These are phyloP conservation scores for Epizoanthus illoricatus DNA, from an alignment of 92 coral and sea anemone genomes.

Conservation along the genomic window DNA sequence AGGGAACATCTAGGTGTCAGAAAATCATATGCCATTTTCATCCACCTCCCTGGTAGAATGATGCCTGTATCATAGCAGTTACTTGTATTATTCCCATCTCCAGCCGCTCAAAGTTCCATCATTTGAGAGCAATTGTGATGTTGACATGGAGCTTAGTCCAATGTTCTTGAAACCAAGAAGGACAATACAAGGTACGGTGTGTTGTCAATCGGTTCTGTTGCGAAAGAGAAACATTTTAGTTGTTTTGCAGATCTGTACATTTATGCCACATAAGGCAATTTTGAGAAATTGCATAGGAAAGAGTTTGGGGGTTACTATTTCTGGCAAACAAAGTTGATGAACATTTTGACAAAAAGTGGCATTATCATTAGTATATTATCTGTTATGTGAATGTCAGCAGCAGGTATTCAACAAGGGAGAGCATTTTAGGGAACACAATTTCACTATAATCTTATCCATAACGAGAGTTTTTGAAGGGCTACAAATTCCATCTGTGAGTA, in stretches of 20 bases:
- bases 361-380: no score
- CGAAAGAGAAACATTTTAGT: background rate
- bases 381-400: no score
- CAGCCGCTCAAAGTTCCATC: slow-evolving; percentile 75
- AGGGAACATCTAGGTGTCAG: no score
- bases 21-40: background rate
- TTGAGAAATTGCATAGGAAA: background rate
- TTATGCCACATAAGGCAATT: background rate
- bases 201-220: background rate
- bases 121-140: slow-evolving; percentile 53
- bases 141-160: slow-evolving; percentile 72
- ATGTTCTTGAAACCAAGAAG: slow-evolving; percentile 60
- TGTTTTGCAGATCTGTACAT: background rate
- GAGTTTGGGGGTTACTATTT: no score
- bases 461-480: no score
- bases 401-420: no score
- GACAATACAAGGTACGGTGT: slow-evolving; percentile 60
- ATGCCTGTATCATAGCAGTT: no score
- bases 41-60: background rate
- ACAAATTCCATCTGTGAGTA: no score
- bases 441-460: no score
- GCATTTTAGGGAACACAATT: no score
- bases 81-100: background rate
- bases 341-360: no score
- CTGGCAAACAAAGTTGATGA: no score